Evolutionary conservation across 2,888 invertebrate species (phyloP), one percentile per base, ranked within the genome.

Genomic region (Myopa testacea): DNA sequence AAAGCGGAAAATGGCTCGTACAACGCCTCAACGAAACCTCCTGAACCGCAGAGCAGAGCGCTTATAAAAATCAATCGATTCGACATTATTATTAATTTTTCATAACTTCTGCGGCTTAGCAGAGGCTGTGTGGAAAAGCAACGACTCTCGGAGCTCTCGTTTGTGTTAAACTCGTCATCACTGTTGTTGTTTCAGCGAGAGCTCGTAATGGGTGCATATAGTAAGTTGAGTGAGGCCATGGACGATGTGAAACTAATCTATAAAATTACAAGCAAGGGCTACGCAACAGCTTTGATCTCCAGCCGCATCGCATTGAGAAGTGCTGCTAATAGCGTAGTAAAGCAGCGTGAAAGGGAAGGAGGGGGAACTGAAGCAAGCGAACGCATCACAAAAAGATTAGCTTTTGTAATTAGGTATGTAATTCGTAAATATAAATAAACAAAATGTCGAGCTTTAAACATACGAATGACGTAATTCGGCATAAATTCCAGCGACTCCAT

Each of bases 71-170:
- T 87, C 87, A 87, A 87, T 87, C 87, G 87, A 87, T 87, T 87
- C 87, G 87, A 87, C 87, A 86, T 87, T 87, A 87, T 87, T 87
- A 87, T 87, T 87, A 87, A 87, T 87, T 87, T 87, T 87, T 87
- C 87, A 87, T 87, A 87, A 87, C 87, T 87, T 87, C 87, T 87
- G 87, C 85, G 84, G 83, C 83, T 83, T 83, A 75, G 79, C 80
- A 81, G 81, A 60, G 60, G 45, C 69, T 37, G 63, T 84, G 85
- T 85, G 83, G 78, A 82, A 81, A 81, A 55, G 3, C 55, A 55
- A n/a, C 55, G 16, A 55, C 5, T 16, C 16, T 6, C 14, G 55
- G 8, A 80, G 19, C 60, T 40, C 34, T 62, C 55, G 26, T 52
- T 37, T 55, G 52, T 55, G 55, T 4, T 26, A 26, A 70, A 16